Conservation (phyloP, 1,140 invertebrate species). For the Caenorhabditis brenneri region DNA sequence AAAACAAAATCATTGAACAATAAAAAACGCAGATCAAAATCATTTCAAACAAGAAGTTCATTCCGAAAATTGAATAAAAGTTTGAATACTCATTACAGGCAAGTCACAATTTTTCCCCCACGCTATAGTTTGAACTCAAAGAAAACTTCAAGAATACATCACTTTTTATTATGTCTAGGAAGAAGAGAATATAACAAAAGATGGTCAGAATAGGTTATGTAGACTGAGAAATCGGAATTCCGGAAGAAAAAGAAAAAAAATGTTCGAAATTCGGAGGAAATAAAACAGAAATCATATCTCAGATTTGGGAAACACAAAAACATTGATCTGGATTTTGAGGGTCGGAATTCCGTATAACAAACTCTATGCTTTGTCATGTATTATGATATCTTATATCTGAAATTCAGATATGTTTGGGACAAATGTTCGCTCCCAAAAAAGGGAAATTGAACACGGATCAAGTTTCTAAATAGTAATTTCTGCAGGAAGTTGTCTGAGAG, state of each 20-base stretch:
- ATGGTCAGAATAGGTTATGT: not conserved
- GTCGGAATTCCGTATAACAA: not conserved
- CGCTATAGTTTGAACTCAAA: not conserved
- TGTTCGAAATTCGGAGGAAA: no score
- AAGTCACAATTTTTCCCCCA: not conserved
- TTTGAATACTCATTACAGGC: no score
- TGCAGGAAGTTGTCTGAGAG: not conserved
- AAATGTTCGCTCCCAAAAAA: not conserved
- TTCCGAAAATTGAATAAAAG: no score
- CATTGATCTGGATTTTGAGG: no score
- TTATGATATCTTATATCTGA: not conserved
- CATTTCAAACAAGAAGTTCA: no score
- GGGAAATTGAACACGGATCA: not conserved
- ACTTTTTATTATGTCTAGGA: not conserved
- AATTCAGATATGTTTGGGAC: not conserved
- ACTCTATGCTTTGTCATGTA: not conserved
- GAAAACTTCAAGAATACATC: not conserved
- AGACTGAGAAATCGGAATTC: not conserved
- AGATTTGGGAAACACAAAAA: no score
- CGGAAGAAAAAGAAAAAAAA: no score
- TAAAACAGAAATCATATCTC: no score
- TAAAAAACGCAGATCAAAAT: no score
- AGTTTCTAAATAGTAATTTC: not conserved
- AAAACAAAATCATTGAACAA: no score
- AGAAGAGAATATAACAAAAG: not conserved